Evolutionary conservation across 2,888 invertebrate genomes (phyloP).

Genomic region (Achlya flavicornis): DNA sequence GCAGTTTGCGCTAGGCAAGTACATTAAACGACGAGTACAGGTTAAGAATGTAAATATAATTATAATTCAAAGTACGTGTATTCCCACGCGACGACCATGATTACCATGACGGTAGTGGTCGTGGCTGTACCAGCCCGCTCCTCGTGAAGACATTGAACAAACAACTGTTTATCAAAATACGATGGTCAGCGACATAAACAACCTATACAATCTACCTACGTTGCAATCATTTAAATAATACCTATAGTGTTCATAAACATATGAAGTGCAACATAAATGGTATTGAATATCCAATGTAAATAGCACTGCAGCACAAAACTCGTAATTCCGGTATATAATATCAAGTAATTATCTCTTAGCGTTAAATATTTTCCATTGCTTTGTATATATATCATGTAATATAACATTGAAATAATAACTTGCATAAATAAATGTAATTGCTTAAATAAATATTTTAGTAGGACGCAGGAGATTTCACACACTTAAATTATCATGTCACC

Average conservation of each 20-base stretch:
- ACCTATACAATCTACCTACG: background rate
- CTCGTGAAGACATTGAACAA: slow-evolving; percentile 14
- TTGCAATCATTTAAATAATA: background rate
- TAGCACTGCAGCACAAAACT: background rate
- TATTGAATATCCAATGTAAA: background rate
- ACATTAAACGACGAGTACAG: slow-evolving; percentile 47
- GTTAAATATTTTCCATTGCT: slow-evolving; percentile 3
- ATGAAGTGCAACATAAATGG: too few species aligned
- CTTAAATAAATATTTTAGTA: background rate
- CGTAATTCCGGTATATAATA: slow-evolving; percentile 3
- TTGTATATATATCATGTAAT: background rate
- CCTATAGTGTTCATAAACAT: background rate
- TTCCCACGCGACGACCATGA: slow-evolving; percentile 64
- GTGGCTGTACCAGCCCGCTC: background rate
- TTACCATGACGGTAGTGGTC: slow-evolving; percentile 27
- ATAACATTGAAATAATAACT: background rate
- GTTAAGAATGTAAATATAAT: slow-evolving; percentile 61
- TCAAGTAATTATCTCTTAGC: background rate
- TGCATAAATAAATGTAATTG: background rate
- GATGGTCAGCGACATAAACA: slow-evolving; percentile 2
- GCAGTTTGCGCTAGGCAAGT: slow-evolving; percentile 34
- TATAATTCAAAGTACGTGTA: slow-evolving; percentile 58
- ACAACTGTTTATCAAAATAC: slow-evolving; percentile 12
- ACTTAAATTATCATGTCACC: background rate
- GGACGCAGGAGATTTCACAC: background rate